These are phyloP conservation scores for Mus caroli DNA, from an alignment of 2,797 vertebrate species.

Conservation along the genomic window DNA sequence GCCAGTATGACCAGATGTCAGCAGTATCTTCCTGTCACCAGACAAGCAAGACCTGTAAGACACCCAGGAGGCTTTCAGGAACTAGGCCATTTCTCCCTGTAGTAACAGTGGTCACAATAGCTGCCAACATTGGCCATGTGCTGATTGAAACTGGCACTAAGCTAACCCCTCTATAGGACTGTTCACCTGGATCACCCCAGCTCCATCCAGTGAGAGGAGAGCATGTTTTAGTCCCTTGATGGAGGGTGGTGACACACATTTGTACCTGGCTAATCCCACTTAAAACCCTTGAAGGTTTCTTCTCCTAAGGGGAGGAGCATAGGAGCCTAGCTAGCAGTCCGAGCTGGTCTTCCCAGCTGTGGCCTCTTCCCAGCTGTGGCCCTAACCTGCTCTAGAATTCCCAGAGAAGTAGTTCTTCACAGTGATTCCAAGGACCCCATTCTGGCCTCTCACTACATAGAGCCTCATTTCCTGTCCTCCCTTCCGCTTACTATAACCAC, in stretches of 20 bases:
- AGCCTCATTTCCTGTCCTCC: not conserved
- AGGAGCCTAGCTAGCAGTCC: not conserved
- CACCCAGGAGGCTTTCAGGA: slow-evolving; percentile 15
- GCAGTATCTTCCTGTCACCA: not conserved
- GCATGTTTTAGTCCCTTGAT: not conserved
- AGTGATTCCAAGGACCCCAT: not conserved
- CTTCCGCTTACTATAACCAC: not conserved
- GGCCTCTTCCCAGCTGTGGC: not conserved
- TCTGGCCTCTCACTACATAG: not conserved
- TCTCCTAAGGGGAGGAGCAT: not conserved
- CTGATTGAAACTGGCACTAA: not conserved
- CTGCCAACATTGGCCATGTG: not conserved
- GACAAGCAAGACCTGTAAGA: slow-evolving; percentile 2
- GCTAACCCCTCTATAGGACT: accelerated
- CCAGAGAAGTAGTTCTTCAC: not conserved
- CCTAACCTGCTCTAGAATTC: not conserved
- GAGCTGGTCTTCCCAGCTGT: not conserved
- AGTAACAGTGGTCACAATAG: not conserved
- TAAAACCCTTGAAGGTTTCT: not conserved
- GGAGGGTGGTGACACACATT: accelerated
- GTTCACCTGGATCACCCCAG: not conserved
- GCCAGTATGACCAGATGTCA: not conserved
- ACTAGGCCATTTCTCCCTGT: not conserved
- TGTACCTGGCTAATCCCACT: not conserved
- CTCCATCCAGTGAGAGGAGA: not conserved